Conservation (phyloP, 2,797 vertebrate species). For the Clarias fuscus region DNA sequence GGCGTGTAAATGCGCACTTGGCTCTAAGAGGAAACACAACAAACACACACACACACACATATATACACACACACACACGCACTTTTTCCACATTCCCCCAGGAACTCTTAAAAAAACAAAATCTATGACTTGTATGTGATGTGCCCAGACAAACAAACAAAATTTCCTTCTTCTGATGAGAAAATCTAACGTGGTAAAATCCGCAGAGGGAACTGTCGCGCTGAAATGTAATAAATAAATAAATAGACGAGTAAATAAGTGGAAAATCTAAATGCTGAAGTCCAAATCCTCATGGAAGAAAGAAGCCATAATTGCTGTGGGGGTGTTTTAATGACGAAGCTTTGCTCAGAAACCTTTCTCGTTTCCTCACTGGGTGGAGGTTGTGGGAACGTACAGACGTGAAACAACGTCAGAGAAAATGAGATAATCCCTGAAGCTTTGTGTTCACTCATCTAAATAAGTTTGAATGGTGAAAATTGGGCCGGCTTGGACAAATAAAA, state of each 20-base stretch:
- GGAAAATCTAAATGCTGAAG: not conserved
- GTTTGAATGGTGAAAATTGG: not conserved
- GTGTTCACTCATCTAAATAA: slow-evolving; percentile 15
- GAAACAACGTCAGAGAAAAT: slow-evolving; percentile 4
- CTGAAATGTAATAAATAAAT: slow-evolving; percentile 3
- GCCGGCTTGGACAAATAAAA: not conserved
- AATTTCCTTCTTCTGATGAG: slow-evolving; percentile 34
- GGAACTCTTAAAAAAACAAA: slow-evolving; percentile 24
- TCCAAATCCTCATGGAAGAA: not conserved
- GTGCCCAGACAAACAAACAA: slow-evolving; percentile 38
- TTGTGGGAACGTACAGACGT: slow-evolving; percentile 2
- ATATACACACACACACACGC: slow-evolving; percentile 32
- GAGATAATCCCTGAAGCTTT: slow-evolving; percentile 18
- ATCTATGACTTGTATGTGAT: not conserved
- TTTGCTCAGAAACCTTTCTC: slow-evolving; percentile 7
- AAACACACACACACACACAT: slow-evolving; percentile 35
- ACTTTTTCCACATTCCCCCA: slow-evolving; percentile 5
- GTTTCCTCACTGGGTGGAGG: slow-evolving; percentile 21
- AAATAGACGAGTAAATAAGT: not conserved
- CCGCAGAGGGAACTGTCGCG: not conserved
- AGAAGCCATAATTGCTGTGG: slow-evolving; percentile 26
- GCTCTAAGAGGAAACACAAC: slow-evolving; percentile 17
- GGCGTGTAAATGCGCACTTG: slow-evolving; percentile 24
- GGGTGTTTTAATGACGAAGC: slow-evolving; percentile 18
- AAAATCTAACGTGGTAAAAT: slow-evolving; percentile 10